Base-by-base conservation (phyloP, 1,140 invertebrate genomes). In the Heliconius hewitsoni region DNA sequence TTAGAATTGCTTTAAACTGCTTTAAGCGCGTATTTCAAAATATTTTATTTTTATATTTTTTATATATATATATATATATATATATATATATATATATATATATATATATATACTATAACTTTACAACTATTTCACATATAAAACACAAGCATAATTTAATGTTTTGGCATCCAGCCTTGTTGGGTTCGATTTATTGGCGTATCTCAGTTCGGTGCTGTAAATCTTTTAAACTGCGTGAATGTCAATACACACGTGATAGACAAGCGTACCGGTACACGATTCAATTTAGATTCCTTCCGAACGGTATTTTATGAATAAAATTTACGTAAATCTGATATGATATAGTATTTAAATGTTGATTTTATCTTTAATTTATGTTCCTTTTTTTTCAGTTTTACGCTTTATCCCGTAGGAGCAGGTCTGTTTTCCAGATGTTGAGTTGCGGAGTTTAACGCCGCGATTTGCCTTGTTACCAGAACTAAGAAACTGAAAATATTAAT, bases 181-280 rank as follows among this genome's bases (percentile, higher is more conserved):
- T 66, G 52, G 66, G 9, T 74, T 73, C 23, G 27, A 74, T 78
- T 74, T 78, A 78, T 78, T 34, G 72, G 75, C 82, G 78, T 77
- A 79, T 77, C 70, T 76, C 82, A 73, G 71, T 74, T 81, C 50
- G 60, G 77, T 74, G 77, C 60, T 83, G 82, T 84, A 85, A 84
- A 86, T 86, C 79, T 85, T 83, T 82, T 82, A 83, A 82, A 82
- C 84, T 81, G 72, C 77, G 81, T 83, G 81, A 81, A 83, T 80
- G 81, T 78, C 83, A 84, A 82, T 76, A 81, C 81, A 79, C 82
- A 80, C 78, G 78, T 83, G 82, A 83, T 81, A 80, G 84, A 83
- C 82, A 78, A 78, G 79, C 74, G 70, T 37, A 75, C 66, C 74
- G 46, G 50, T 72, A 79, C 77, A 83, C 70, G 73, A 83, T 84